Evolutionary conservation across 2,888 invertebrate genomes (phyloP).

Genomic region (Eurytoma californica): DNA sequence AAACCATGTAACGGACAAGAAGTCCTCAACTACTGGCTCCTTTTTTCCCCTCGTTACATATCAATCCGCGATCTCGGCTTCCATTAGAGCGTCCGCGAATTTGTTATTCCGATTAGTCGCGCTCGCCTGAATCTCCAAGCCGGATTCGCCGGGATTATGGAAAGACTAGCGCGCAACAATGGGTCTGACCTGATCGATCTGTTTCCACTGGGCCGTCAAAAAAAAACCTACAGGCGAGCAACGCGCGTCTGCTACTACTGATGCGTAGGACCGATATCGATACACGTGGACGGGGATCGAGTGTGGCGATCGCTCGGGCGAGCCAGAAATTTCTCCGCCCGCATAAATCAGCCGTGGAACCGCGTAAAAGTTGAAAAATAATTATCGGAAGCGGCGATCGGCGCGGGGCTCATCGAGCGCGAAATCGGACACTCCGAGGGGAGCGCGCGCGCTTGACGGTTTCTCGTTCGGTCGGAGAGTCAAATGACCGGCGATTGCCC

Average conservation of each 20-base stretch:
- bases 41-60: constrained; percentile 9
- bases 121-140: background rate
- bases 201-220: background rate
- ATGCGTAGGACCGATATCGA: no score
- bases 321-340: no score
- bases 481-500: constrained; percentile 55
- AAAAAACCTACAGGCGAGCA: background rate
- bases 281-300: no score
- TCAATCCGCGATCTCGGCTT: background rate
- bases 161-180: background rate
- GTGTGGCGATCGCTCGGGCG: no score
- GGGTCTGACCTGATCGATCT: background rate
- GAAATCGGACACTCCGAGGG: constrained; percentile 12
- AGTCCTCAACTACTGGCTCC: background rate
- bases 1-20: background rate
- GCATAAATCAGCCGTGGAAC: no score
- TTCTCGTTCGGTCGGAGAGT: constrained; percentile 54
- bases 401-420: background rate
- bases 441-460: constrained; percentile 44
- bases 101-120: constrained; percentile 37
- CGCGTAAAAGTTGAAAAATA: background rate
- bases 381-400: background rate
- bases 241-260: no score
- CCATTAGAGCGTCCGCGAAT: background rate
- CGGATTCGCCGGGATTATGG: no score